Evolutionary conservation across 1,140 invertebrate species (phyloP), one percentile per base, ranked within the genome.

Genomic region (Lethrus apterus): DNA sequence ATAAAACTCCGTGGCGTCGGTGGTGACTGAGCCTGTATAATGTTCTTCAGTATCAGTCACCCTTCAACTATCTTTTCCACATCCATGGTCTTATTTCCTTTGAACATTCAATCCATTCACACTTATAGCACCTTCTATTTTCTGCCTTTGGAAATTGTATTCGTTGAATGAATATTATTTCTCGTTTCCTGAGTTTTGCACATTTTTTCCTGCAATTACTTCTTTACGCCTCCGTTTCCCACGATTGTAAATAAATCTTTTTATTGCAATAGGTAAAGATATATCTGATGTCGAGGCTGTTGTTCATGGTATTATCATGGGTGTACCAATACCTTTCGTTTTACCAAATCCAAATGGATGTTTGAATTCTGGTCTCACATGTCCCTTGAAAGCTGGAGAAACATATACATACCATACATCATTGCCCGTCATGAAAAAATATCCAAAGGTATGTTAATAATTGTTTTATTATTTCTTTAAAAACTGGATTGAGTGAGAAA

Each of bases 301-400:
- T 2, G 79, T 85, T 0, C 78, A 86, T 66, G 85, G 85, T 2
- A 69, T 86, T 21, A 70, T 89, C 13, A 67, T 77, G 60, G 78
- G 76, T 33, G 59, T 86, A 9, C 77, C 81, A 1, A 68, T 86
- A 46, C 82, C 83, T 17, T 89, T 88, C 59, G 74, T 75, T 8
- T 56, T 88, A 46, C 63, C 76, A 4, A 77, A 87, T 57, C 69
- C 77, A 0, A 67, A 87, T 60, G 84, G 75, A 4, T 89, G 85
- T 59, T 58, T 69, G 19, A 71, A 75, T 46, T 76, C 72, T 24
- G 80, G 80, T 0, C 55, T 87, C 1, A 62, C 60, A 4, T 89
- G 86, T 56, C 86, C 86, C 0, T 45, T 88, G 3, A 69, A 71
- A 42, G 66, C 70, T 29, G 76, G 71, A 2, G 59, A 69, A 46